Evolutionary conservation across 2,797 vertebrate species (phyloP).

Genomic region (Danio kyathit): DNA sequence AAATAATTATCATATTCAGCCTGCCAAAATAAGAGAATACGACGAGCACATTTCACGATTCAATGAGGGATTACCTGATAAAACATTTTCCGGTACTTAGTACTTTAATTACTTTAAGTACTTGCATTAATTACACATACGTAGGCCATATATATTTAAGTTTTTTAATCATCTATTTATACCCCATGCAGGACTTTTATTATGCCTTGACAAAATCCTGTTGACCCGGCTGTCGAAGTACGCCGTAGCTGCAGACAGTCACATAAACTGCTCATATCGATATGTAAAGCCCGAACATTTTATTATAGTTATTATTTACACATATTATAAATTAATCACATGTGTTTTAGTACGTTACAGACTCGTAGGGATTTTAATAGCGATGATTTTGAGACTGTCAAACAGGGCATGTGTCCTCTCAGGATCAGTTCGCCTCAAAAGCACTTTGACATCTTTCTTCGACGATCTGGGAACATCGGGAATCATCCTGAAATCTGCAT

Average conservation of each 20-base stretch:
- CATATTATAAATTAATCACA: too few relatives aligned
- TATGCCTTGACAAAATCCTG: background rate
- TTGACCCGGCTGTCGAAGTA: background rate
- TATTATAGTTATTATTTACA: background rate
- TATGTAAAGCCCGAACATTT: background rate
- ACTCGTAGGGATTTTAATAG: background rate
- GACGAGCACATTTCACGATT: background rate
- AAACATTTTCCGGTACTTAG: background rate
- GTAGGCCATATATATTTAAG: background rate
- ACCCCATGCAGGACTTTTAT: slow-evolving; percentile 12
- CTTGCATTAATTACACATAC: too few relatives aligned
- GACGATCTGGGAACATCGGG: slow-evolving; percentile 57
- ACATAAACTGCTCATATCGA: background rate
- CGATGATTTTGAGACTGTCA: slow-evolving; percentile 32
- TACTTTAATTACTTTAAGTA: background rate
- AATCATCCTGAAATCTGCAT: slow-evolving; percentile 84
- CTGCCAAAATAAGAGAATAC: background rate
- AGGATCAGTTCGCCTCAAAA: slow-evolving; percentile 9
- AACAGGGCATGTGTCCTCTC: slow-evolving; percentile 4
- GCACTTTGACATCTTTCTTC: slow-evolving; percentile 35
- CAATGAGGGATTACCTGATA: background rate
- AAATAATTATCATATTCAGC: too few relatives aligned
- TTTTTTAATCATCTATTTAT: background rate
- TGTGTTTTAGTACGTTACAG: background rate
- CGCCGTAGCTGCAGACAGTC: background rate